phyloP scores from a whole-genome alignment of 92 coral and sea anemone species.

The Zoanthus sociatus region DNA sequence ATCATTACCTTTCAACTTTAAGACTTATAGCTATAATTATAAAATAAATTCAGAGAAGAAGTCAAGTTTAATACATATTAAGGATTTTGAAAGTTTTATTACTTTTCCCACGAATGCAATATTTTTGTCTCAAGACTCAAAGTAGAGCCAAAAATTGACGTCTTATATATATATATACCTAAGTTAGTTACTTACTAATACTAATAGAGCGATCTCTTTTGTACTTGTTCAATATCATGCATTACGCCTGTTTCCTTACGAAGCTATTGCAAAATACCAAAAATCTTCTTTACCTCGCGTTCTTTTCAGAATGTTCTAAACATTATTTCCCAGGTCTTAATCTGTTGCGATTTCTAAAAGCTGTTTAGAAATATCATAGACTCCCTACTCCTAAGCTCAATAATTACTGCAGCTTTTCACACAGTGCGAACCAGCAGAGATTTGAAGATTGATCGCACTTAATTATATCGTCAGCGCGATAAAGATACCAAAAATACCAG shows the following conservation, averaged over 20 bases:
- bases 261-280: conserved; percentile 17
- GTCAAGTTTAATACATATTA: not conserved
- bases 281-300: not conserved
- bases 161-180: not conserved
- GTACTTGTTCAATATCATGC: conserved; percentile 2
- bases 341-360: not conserved
- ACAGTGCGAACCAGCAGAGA: conserved; percentile 30
- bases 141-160: not conserved
- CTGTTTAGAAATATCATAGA: not conserved
- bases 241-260: conserved; percentile 24
- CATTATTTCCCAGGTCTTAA: not conserved
- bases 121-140: not conserved
- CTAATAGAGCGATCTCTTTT: not conserved
- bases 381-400: not conserved
- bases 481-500: conserved; percentile 1
- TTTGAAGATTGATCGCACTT: conserved; percentile 33
- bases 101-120: conserved; percentile 16
- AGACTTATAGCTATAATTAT: not conserved
- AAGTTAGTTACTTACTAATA: too few species aligned
- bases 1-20: not conserved
- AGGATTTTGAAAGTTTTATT: not conserved
- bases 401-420: conserved; percentile 15
- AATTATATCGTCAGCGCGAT: conserved; percentile 31
- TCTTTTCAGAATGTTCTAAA: not conserved
- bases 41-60: not conserved